phyloP scores from a whole-genome alignment of 2,888 invertebrate species.

The Epiblema foenella region DNA sequence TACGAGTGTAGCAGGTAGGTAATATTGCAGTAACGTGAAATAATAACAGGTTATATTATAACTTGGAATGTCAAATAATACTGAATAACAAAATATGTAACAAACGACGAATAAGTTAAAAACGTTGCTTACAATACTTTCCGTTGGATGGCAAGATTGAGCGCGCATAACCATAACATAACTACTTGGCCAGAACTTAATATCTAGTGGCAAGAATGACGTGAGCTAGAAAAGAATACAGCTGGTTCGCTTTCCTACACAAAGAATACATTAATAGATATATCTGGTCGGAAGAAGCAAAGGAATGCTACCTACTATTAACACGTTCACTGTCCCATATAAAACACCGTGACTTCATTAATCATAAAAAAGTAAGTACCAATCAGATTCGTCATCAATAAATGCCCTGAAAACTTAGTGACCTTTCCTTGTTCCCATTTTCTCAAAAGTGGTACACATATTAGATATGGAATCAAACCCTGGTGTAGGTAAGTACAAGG shows the following conservation, averaged over 20 bases:
- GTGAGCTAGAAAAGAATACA: conserved; percentile 35
- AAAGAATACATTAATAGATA: too few species aligned
- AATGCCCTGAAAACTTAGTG: not conserved
- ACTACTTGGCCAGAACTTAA: conserved; percentile 58
- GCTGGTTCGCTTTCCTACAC: not conserved
- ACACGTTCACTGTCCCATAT: too few species aligned
- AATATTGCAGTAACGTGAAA: conserved; percentile 23
- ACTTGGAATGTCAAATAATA: conserved; percentile 45
- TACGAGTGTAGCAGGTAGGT: too few species aligned
- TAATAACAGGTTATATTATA: conserved; percentile 16
- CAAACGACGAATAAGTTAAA: conserved; percentile 34
- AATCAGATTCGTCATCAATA: not conserved
- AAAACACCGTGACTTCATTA: not conserved
- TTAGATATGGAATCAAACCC: not conserved
- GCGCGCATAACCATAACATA: conserved; percentile 50
- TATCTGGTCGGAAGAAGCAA: too few species aligned
- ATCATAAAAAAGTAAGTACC: not conserved
- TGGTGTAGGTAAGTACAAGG: not conserved
- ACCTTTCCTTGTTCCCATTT: not conserved
- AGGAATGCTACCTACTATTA: too few species aligned
- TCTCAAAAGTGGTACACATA: not conserved
- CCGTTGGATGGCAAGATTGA: conserved; percentile 55
- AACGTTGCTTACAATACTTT: conserved; percentile 39
- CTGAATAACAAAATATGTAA: conserved; percentile 43
- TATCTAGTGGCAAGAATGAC: conserved; percentile 49